Conservation (phyloP, 92 coral and sea anemone species). For the Epizoanthus stellaris region DNA sequence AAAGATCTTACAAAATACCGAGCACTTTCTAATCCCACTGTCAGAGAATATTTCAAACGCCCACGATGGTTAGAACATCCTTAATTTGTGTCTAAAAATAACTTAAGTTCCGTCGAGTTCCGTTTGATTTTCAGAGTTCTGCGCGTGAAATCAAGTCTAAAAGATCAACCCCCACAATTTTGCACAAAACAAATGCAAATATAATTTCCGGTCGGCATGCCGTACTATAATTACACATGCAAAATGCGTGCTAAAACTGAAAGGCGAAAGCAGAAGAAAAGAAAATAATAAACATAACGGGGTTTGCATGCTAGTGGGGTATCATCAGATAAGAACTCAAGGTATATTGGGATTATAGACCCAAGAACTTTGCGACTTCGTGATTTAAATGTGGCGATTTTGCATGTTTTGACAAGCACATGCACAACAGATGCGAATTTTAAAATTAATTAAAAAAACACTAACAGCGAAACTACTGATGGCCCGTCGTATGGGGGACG, state of each 20-base stretch:
- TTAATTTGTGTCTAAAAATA: neutral
- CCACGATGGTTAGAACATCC: neutral
- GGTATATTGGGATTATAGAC: too few relatives aligned
- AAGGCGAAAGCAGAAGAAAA: neutral
- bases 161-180: neutral
- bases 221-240: slow-evolving; percentile 14
- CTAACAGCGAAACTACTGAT: neutral
- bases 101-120: too few relatives aligned
- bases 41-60: too few relatives aligned
- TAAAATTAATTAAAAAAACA: neutral
- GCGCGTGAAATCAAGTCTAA: too few relatives aligned
- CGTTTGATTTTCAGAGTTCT: too few relatives aligned
- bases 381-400: neutral
- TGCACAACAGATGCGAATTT: neutral
- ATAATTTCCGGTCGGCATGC: neutral
- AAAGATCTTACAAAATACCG: neutral
- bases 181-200: neutral
- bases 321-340: neutral
- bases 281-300: neutral
- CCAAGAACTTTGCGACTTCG: neutral
- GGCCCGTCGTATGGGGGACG: neutral
- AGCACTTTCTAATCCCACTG: neutral
- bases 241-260: slow-evolving; percentile 6
- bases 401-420: neutral
- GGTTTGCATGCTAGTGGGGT: neutral